These are phyloP conservation scores for Nasonia vitripennis DNA, from an alignment of 1,140 invertebrate species.

Conservation along the genomic window DNA sequence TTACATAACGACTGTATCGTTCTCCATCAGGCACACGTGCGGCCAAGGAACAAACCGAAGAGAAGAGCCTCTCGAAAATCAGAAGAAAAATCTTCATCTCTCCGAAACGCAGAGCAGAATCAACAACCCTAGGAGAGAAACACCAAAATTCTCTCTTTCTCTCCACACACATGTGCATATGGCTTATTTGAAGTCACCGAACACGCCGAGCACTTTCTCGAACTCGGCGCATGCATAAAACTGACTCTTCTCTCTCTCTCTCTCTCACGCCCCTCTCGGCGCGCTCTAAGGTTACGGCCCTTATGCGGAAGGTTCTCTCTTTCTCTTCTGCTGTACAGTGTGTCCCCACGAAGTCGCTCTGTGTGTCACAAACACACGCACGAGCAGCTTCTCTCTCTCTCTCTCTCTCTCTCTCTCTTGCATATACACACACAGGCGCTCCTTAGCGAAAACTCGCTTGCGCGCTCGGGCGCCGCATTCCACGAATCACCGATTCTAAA, in stretches of 20 bases:
- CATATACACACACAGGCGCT: not conserved
- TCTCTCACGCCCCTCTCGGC: slow-evolving; percentile 28
- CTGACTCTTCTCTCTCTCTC: slow-evolving; percentile 4
- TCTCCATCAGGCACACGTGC: too few species aligned
- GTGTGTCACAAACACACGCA: slow-evolving; percentile 9
- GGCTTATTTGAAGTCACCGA: slow-evolving; percentile 21
- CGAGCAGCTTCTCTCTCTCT: not conserved
- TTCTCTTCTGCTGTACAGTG: not conserved
- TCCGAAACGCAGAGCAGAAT: not conserved
- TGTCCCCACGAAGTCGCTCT: not conserved
- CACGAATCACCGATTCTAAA: slow-evolving; percentile 29
- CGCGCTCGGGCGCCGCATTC: slow-evolving; percentile 11
- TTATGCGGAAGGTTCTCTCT: slow-evolving; percentile 5
- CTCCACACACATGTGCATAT: not conserved
- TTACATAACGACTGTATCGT: too few species aligned
- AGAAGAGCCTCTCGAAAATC: too few species aligned
- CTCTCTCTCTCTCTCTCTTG: too few species aligned
- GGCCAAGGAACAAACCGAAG: too few species aligned
- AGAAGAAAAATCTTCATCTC: not conserved
- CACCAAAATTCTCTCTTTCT: not conserved
- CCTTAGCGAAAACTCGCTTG: not conserved
- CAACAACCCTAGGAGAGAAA: not conserved
- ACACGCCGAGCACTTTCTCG: not conserved
- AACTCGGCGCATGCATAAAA: not conserved
- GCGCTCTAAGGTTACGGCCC: slow-evolving; percentile 19